A percentile compares a stretch with the other conserved stretches of the same genome.
Evolutionary conservation across 2,797 vertebrate species (phyloP).

Genomic region (Hephaestus fuliginosus): DNA sequence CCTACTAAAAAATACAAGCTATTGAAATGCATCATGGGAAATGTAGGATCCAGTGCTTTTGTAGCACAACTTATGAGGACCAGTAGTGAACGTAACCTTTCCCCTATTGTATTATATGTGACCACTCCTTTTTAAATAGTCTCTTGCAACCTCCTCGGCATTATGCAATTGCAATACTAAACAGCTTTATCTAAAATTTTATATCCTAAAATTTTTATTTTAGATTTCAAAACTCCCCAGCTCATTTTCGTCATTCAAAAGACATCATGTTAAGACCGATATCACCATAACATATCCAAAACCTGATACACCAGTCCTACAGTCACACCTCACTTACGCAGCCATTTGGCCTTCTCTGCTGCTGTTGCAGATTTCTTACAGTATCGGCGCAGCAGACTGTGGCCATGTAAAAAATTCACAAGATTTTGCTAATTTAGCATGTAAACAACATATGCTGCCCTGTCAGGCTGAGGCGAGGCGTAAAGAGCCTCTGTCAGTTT

Average conservation of each 20-base stretch:
- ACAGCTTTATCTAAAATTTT: background rate
- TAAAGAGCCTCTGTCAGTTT: slow-evolving; percentile 38
- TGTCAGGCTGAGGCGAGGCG: slow-evolving; percentile 29
- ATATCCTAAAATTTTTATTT: background rate
- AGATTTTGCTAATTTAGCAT: slow-evolving; percentile 58
- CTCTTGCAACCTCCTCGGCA: no score
- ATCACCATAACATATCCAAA: background rate
- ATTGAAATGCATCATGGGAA: background rate
- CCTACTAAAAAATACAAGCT: background rate
- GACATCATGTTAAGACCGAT: background rate
- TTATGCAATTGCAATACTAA: background rate
- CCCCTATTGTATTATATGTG: background rate
- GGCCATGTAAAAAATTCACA: slow-evolving; percentile 23
- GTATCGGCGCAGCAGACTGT: slow-evolving; percentile 27
- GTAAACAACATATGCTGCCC: slow-evolving; percentile 66
- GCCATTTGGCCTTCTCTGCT: slow-evolving; percentile 35
- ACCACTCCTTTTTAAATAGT: background rate
- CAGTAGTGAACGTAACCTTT: background rate
- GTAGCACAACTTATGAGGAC: background rate
- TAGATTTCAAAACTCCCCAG: background rate
- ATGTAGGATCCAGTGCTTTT: background rate
- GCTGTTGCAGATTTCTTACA: slow-evolving; percentile 36
- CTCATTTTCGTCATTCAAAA: background rate
- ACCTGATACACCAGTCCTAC: background rate
- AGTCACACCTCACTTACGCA: slow-evolving; percentile 5